Percentiles rank a stretch among this genome's conserved stretches.
These are phyloP conservation scores for Bimastos eiseni DNA, from an alignment of 2,888 invertebrate species.

Conservation along the genomic window DNA sequence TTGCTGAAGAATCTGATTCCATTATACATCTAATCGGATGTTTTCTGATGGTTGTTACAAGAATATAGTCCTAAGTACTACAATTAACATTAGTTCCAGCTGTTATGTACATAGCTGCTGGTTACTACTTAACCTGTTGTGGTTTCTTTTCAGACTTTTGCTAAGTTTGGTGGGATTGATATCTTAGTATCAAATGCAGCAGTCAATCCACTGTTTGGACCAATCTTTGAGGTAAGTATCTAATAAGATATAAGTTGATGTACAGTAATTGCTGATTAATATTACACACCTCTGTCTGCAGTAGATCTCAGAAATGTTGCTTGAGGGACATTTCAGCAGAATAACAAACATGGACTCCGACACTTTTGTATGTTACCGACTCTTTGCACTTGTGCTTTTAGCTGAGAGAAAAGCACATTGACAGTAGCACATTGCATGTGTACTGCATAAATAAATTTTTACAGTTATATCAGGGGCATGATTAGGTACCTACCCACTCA, in stretches of 20 bases:
- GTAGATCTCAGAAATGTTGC: background rate
- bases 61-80: too few species aligned
- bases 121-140: background rate
- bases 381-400: background rate
- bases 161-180: conserved; percentile 83
- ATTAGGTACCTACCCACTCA: background rate
- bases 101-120: background rate
- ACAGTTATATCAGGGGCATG: background rate
- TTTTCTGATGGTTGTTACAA: too few species aligned
- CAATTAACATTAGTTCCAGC: too few species aligned
- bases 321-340: background rate
- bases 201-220: conserved; percentile 81
- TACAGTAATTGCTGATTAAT: background rate
- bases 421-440: too few species aligned
- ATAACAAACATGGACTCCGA: background rate
- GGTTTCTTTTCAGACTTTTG: conserved; percentile 68
- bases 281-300: too few species aligned
- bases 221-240: conserved; percentile 71
- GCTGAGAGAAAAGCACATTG: background rate
- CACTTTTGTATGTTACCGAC: background rate
- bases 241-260: background rate
- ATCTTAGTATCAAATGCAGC: conserved; percentile 96
- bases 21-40: too few species aligned
- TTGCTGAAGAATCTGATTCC: too few species aligned
- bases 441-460: background rate